Evolutionary conservation across 1,140 invertebrate genomes (phyloP).

Genomic region (Hylyphantes graminicola): DNA sequence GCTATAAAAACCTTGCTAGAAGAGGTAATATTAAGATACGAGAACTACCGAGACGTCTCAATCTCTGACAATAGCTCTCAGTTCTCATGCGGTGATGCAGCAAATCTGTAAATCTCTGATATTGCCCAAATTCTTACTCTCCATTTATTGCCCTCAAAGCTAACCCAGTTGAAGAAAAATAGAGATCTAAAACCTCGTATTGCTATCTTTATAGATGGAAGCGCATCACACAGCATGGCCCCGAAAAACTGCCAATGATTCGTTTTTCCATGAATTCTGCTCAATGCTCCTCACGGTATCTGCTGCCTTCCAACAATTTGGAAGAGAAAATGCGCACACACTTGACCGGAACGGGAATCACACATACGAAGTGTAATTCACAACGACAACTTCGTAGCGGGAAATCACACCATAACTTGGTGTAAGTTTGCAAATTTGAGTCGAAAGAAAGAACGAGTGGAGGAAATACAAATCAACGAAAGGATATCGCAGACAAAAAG

Average conservation of each 20-base stretch:
- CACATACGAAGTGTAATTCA: neutral
- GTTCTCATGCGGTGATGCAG: slow-evolving; percentile 18
- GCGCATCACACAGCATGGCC: neutral
- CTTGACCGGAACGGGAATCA: neutral
- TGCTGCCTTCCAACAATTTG: slow-evolving; percentile 19
- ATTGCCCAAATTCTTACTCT: neutral
- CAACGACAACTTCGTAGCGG: slow-evolving; percentile 10
- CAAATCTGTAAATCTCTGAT: neutral
- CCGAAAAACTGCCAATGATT: slow-evolving; percentile 7
- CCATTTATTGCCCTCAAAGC: neutral
- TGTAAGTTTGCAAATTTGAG: neutral
- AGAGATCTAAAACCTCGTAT: neutral
- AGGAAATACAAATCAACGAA: neutral
- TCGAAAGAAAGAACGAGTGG: neutral
- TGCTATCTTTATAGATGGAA: neutral
- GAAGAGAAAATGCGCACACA: neutral
- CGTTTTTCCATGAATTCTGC: slow-evolving; percentile 3
- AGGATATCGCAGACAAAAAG: neutral
- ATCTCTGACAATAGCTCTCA: slow-evolving; percentile 34
- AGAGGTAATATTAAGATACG: slow-evolving; percentile 31
- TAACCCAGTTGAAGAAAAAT: slow-evolving; percentile 24
- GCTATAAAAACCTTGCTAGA: slow-evolving; percentile 10
- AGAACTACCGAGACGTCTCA: neutral
- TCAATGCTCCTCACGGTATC: neutral
- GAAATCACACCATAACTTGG: slow-evolving; percentile 9